Percentiles rank a stretch among this genome's conserved stretches.
Conservation (phyloP, 2,888 invertebrate species). For the Phlogophora meticulosa region DNA sequence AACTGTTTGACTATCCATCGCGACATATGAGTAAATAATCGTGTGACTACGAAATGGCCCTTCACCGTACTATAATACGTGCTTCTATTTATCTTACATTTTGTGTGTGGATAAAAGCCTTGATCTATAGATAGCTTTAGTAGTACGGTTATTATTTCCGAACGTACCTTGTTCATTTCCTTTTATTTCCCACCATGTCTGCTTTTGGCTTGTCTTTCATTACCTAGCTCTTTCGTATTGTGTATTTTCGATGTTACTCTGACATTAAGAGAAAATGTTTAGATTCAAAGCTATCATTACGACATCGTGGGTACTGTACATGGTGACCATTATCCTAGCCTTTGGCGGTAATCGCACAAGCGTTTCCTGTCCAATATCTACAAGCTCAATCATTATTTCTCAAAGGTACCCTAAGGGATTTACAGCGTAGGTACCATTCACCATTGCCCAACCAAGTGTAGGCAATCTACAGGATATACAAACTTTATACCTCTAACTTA, state of each 20-base stretch:
- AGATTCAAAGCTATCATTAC: neutral
- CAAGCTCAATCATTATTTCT: slow-evolving; percentile 20
- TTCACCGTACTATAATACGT: slow-evolving; percentile 19
- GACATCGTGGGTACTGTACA: neutral
- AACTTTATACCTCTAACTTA: slow-evolving; percentile 40
- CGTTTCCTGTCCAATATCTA: slow-evolving; percentile 21
- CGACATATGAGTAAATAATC: slow-evolving; percentile 39
- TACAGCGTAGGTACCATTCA: slow-evolving; percentile 16
- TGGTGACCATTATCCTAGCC: neutral
- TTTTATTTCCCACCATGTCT: slow-evolving; percentile 3
- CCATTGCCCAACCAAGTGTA: slow-evolving; percentile 35
- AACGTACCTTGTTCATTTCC: slow-evolving; percentile 14
- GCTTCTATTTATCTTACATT: neutral
- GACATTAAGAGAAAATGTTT: neutral
- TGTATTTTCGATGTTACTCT: neutral
- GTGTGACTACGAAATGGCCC: slow-evolving; percentile 42
- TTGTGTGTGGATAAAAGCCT: slow-evolving; percentile 1
- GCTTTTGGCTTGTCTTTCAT: too few relatives aligned
- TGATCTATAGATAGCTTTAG: neutral
- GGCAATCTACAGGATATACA: slow-evolving; percentile 15
- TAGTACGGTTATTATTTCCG: slow-evolving; percentile 10
- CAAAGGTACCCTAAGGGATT: slow-evolving; percentile 9
- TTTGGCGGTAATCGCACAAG: neutral
- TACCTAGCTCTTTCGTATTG: too few relatives aligned
- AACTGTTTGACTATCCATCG: slow-evolving; percentile 31